phyloP scores from a whole-genome alignment of 1,140 invertebrate species.

The Drosophila sulfurigaster region DNA sequence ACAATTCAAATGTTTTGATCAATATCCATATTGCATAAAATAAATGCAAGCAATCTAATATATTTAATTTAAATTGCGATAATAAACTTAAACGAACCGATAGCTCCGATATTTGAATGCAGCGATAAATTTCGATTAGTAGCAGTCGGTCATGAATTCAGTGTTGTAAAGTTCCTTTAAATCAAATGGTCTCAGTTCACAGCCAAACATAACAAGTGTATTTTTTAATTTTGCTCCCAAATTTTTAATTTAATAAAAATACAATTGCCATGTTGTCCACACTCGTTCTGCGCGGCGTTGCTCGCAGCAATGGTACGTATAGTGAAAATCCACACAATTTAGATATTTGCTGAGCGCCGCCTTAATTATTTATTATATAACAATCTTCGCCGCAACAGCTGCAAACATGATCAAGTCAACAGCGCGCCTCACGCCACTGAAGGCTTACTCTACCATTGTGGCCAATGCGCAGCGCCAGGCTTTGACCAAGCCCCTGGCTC shows the following conservation, averaged over 20 bases:
- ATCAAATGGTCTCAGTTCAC: constrained; percentile 25
- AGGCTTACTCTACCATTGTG: constrained; percentile 70
- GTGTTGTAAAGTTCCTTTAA: constrained; percentile 53
- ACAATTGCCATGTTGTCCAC: constrained; percentile 56
- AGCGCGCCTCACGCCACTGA: constrained; percentile 64
- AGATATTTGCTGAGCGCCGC: background rate
- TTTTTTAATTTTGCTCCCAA: constrained; percentile 51
- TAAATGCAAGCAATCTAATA: no score
- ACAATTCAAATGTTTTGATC: background rate
- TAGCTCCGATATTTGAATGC: constrained; percentile 13
- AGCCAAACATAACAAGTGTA: constrained; percentile 34
- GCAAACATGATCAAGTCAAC: constrained; percentile 61
- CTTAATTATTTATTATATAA: constrained; percentile 65
- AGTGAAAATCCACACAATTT: background rate
- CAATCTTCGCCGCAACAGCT: constrained; percentile 44
- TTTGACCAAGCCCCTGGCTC: constrained; percentile 51
- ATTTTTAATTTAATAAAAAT: constrained; percentile 25
- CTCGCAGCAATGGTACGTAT: constrained; percentile 62
- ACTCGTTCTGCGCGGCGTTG: constrained; percentile 56
- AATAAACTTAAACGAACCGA: constrained; percentile 18
- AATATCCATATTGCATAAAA: no score
- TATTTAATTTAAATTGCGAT: no score
- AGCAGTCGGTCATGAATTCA: constrained; percentile 21
- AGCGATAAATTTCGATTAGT: constrained; percentile 1
- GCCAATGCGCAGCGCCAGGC: constrained; percentile 58